Conservation (phyloP, 2,888 invertebrate genomes). For the Uloborus plumipes region DNA sequence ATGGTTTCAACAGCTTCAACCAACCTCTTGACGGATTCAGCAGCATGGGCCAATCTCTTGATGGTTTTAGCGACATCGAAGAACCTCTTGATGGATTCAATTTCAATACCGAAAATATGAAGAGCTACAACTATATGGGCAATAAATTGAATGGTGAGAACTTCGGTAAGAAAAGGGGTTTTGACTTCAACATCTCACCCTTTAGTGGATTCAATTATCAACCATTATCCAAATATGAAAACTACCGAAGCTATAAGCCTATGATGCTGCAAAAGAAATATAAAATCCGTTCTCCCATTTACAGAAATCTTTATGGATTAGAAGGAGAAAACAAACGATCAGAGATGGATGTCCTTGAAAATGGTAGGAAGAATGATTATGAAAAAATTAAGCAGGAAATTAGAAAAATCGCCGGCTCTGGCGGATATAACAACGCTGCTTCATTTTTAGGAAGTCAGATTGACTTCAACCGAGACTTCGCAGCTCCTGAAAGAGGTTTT, state of each 20-base stretch:
- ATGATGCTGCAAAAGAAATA: slow-evolving; percentile 13
- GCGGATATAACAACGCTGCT: no score
- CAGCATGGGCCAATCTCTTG: not conserved
- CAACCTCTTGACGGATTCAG: not conserved
- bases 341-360: not conserved
- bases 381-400: slow-evolving; percentile 22
- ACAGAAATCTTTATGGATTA: not conserved
- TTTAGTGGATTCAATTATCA: no score
- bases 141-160: no score
- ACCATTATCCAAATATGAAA: no score
- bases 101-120: slow-evolving; percentile 10
- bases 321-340: no score
- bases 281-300: not conserved
- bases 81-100: slow-evolving; percentile 32
- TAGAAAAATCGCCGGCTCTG: not conserved
- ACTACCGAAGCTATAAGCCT: not conserved
- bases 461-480: no score
- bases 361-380: slow-evolving; percentile 14
- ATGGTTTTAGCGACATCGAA: not conserved
- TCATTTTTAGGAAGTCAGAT: no score
- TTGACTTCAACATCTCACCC: no score
- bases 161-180: no score
- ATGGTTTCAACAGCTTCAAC: not conserved
- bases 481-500: no score
- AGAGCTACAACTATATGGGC: no score